A percentile compares a stretch with the other conserved stretches of the same genome.
Evolutionary conservation across 2,113 vertebrate genomes (phyloP).

Genomic region (Oncorhynchus gorbuscha): DNA sequence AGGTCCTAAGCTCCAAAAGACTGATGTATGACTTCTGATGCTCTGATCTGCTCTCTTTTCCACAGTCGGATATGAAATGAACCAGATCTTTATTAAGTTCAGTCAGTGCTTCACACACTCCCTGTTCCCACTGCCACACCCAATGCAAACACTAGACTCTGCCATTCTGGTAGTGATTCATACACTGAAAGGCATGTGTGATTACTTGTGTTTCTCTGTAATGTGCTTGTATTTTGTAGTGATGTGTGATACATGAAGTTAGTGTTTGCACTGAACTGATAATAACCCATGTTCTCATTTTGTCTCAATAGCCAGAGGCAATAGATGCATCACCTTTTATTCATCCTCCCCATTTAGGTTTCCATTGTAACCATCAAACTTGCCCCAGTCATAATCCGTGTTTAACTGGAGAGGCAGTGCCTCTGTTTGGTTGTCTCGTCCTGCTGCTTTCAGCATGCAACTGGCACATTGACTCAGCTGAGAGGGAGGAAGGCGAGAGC

Average conservation of each 20-base stretch:
- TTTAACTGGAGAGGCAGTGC: background rate
- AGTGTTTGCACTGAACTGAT: no score
- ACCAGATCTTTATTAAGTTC: no score
- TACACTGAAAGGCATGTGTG: constrained; percentile 22
- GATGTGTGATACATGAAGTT: no score
- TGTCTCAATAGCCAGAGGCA: no score
- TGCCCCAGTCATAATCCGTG: background rate
- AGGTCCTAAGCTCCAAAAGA: background rate
- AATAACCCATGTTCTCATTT: no score
- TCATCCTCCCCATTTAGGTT: constrained; percentile 19
- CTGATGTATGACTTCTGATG: background rate
- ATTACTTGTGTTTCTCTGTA: constrained; percentile 10
- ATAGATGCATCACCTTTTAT: background rate
- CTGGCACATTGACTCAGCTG: constrained; percentile 1
- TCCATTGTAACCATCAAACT: background rate
- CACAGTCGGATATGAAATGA: no score
- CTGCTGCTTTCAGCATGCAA: background rate
- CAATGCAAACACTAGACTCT: constrained; percentile 48
- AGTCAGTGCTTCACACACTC: no score
- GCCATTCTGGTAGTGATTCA: constrained; percentile 51
- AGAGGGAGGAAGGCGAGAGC: background rate
- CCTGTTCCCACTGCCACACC: constrained; percentile 2
- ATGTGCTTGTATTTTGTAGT: no score
- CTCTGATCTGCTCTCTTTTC: background rate
- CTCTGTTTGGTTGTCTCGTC: background rate